A percentile compares a stretch with the other conserved stretches of the same genome.
phyloP scores from a whole-genome alignment of 2,888 invertebrate genomes.

The Ormyrus thymus region DNA sequence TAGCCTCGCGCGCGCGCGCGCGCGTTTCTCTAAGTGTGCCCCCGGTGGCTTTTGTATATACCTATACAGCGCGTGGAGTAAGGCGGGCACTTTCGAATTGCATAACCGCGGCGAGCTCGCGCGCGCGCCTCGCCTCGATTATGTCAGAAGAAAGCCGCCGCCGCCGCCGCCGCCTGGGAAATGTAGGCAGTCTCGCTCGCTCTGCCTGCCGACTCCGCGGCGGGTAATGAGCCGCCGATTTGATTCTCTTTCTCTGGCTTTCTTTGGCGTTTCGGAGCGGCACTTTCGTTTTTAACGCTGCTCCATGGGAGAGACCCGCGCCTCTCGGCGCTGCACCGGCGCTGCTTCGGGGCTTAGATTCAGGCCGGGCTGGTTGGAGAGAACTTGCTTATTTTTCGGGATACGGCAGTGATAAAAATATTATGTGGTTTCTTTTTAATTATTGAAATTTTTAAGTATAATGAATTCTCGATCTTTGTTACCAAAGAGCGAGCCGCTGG shows the following conservation, averaged over 20 bases:
- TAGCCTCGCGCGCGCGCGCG: neutral
- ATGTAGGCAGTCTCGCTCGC: constrained; percentile 58
- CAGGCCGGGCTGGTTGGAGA: too few relatives aligned
- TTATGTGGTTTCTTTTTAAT: too few relatives aligned
- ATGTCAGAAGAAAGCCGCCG: constrained; percentile 73
- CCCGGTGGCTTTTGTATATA: constrained; percentile 41
- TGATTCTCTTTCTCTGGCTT: constrained; percentile 4
- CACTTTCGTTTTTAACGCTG: neutral
- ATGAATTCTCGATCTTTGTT: too few relatives aligned
- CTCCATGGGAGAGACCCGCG: neutral
- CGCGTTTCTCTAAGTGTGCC: neutral
- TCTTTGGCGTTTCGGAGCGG: neutral
- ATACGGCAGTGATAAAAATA: too few relatives aligned
- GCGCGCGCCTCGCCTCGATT: constrained; percentile 74
- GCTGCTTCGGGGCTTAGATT: too few relatives aligned
- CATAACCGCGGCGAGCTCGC: constrained; percentile 64
- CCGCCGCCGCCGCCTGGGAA: constrained; percentile 65
- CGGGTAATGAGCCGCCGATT: constrained; percentile 26
- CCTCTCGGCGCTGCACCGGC: neutral
- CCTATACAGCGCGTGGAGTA: constrained; percentile 71
- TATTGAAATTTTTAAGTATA: too few relatives aligned
- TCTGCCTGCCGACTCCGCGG: neutral
- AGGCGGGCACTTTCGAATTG: constrained; percentile 75
- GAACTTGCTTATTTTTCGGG: too few relatives aligned
- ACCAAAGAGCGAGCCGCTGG: too few relatives aligned